Conservation (phyloP, 2,888 invertebrate species). For the Epinotia nisella region DNA sequence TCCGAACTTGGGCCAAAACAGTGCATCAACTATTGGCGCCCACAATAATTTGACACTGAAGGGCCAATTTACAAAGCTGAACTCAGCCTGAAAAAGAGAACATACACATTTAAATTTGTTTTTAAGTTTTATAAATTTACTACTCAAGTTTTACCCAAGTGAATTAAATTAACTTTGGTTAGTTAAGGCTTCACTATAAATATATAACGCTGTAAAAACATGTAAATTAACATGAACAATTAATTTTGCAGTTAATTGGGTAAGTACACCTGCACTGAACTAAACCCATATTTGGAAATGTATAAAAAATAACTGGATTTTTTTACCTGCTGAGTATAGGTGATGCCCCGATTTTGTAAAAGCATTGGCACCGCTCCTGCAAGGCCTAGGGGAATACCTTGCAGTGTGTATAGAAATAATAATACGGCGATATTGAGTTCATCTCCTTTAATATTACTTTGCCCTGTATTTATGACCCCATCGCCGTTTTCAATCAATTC, state of each 20-base stretch:
- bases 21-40: conserved; percentile 99
- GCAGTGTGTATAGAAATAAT: conserved; percentile 96
- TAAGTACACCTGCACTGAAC: no score
- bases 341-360: conserved; percentile 95
- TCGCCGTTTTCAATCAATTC: conserved; percentile 78
- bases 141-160: not conserved
- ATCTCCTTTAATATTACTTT: conserved; percentile 88
- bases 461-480: conserved; percentile 54
- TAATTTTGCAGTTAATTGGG: not conserved
- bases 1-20: conserved; percentile 93
- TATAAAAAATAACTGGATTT: not conserved
- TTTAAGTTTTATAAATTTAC: not conserved
- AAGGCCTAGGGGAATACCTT: conserved; percentile 97
- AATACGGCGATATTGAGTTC: conserved; percentile 92
- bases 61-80: conserved; percentile 97
- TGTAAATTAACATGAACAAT: not conserved
- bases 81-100: conserved; percentile 88
- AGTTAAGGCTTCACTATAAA: no score
- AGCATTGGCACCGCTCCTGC: conserved; percentile 98
- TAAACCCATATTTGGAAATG: not conserved
- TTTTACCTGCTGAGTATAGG: conserved; percentile 95
- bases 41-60: conserved; percentile 96
- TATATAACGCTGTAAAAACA: not conserved
- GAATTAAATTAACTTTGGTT: not conserved
- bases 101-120: not conserved